Evolutionary conservation across 2,113 vertebrate genomes (phyloP), one percentile per base, ranked within the genome.

Genomic region (Pogona vitticeps): DNA sequence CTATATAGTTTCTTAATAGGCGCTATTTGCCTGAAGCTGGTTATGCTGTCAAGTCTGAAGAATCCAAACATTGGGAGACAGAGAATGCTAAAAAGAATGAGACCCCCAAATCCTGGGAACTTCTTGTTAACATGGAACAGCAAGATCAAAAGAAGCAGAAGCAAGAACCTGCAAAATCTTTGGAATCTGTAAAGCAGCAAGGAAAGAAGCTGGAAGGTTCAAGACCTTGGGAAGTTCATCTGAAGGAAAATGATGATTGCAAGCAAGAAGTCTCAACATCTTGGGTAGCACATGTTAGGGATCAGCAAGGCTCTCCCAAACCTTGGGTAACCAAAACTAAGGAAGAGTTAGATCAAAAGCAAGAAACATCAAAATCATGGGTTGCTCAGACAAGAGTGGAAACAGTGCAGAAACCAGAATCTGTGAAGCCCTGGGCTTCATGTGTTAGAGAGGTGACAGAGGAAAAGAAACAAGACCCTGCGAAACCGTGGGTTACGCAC

Each of bases 1-100:
- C 91, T 95, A 40, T 95, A 83, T 95, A 98, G 98, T 97, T 98
- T 98, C 96, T 98, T 94, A 98, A 97, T 93, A 98, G 98, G 94
- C 96, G 95, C 88, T 97, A 97, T 93, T 83, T 96, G 92, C 93
- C 94, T 72, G 96, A 97, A 91, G 87, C 89, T 40, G 96, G 97
- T 87, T 92, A 86, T 78, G 91, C 91, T 91, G 70, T 88, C 91
- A 95, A 94, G 86, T 86, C 84, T 18, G 95, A 94, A 92, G 92
- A 72, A 71, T 92, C 87, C 42, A 95, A 91, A 80, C 94, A 88
- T 91, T 97, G 97, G 97, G 97, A 98, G 94, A 93, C 92, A 0
- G 97, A 97, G 79, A 96, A 96, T 91, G 89, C 94, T 92, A 94
- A 91, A 76, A 98, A 96, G 87, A 96, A 91, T 87, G 97, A 98